phyloP scores from a whole-genome alignment of 2,797 vertebrate species.

The Liparis tanakae region DNA sequence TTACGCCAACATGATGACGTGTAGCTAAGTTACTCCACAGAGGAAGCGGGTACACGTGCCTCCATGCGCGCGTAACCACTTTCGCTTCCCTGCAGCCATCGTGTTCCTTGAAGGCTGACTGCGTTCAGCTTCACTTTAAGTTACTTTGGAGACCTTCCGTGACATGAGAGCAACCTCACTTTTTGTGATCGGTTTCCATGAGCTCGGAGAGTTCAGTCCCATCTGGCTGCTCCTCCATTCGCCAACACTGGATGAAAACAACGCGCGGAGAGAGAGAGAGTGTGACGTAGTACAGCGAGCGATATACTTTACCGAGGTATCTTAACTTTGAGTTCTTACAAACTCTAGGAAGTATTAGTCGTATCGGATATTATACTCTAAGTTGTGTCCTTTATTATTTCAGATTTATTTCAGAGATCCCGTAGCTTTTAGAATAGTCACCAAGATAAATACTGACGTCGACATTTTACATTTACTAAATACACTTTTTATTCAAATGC shows the following conservation, averaged over 20 bases:
- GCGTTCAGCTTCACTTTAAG: not conserved
- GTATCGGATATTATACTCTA: too few relatives aligned
- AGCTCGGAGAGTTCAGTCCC: not conserved
- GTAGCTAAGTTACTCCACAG: constrained; percentile 15
- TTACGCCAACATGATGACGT: not conserved
- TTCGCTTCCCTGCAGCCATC: constrained; percentile 14
- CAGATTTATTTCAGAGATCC: not conserved
- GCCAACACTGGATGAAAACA: not conserved
- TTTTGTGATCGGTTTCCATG: not conserved
- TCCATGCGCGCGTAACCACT: constrained; percentile 8
- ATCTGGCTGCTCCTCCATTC: not conserved
- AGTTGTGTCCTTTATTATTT: too few relatives aligned
- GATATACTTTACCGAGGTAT: not conserved
- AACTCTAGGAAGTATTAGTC: too few relatives aligned
- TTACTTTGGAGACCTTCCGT: too few relatives aligned
- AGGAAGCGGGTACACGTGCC: constrained; percentile 50
- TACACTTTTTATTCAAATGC: not conserved
- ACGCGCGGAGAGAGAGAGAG: not conserved
- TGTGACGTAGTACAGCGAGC: not conserved
- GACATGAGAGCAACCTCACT: not conserved
- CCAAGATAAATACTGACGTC: not conserved
- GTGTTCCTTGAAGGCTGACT: not conserved
- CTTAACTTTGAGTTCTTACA: not conserved
- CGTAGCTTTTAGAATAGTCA: not conserved
- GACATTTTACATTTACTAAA: not conserved